A percentile compares a stretch with the other conserved stretches of the same genome.
phyloP scores from a whole-genome alignment of 2,113 vertebrate genomes.

The Pipra filicauda region DNA sequence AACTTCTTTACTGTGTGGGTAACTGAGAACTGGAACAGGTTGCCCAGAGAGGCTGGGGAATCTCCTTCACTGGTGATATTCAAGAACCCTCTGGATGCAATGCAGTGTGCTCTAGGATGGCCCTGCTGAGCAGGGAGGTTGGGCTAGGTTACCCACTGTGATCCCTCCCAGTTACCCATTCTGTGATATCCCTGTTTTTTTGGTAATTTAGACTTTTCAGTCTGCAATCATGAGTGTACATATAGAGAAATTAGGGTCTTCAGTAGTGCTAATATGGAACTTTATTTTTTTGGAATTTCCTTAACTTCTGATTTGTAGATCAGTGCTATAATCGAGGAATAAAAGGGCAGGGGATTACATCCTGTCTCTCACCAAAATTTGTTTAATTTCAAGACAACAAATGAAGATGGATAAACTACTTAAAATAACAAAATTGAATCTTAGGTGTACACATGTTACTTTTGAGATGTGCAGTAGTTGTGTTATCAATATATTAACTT shows the following conservation, averaged over 20 bases:
- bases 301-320: not conserved
- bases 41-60: not conserved
- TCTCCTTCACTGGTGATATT: not conserved
- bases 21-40: not conserved
- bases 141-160: not conserved
- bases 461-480: not conserved
- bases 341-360: not conserved
- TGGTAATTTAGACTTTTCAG: not conserved
- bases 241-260: not conserved
- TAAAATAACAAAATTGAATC: not conserved
- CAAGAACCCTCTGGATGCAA: not conserved
- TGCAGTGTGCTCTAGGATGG: not conserved
- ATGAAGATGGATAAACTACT: not conserved
- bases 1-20: not conserved
- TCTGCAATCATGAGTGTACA: not conserved
- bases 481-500: not conserved
- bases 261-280: not conserved
- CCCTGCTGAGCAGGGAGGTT: not conserved
- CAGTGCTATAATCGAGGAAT: not conserved
- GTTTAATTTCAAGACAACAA: not conserved
- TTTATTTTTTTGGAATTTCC: not conserved
- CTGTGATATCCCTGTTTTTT: not conserved
- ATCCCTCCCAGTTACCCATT: not conserved
- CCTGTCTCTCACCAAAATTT: not conserved
- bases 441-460: rapidly evolving